Base-by-base conservation (phyloP, 1,140 invertebrate genomes). In the Trichomalopsis sarcophagae region DNA sequence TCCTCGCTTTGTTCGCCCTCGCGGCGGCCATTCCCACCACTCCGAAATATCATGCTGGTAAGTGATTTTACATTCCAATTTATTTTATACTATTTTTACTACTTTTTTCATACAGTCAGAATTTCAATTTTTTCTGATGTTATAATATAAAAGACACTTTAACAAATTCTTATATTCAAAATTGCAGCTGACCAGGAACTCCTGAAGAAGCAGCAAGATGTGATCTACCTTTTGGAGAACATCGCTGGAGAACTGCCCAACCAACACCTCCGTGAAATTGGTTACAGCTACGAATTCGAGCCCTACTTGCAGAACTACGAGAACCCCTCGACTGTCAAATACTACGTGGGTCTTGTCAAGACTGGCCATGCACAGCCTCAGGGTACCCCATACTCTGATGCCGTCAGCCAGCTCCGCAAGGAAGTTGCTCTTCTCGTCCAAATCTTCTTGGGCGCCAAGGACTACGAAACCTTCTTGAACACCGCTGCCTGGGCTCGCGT, bases 161-260 rank as follows among this genome's bases (percentile, higher is more conserved):
- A n/a, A 68, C 27, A 10, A 68, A 68, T 71, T 30, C 2, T 30
- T 44, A 5, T 33, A 27, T 69, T 50, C 33, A 10, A 44, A 73
- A 66, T 87, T 82, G 0, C 75, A 95, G 94, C 94, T 50, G 93
- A 95, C 87, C 94, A 94, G 87, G 92, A 93, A 40, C 91, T 95
- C n/a, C 88, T 96, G 69, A 89, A 91, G 11, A 95, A 94, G 84
- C 96, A 96, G 89, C 94, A 94, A 80, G 93, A 96, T 86, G 90
- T 96, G 13, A 93, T 96, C 68, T 93, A 94, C 81, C 92, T 97
- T 14, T 91, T 96, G 55, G 93, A 95, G 78, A 94, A 96, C 86
- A 92, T 96, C 2, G 93, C 94, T 86, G 94, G 95, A 21, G 87
- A 87, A 21, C 90, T 93, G 30, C 91, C 90, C 4, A 88, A 92